A percentile compares a stretch with the other conserved stretches of the same genome.
These are phyloP conservation scores for Drosophila pseudotakahashii DNA, from an alignment of 2,888 invertebrate species.

Conservation along the genomic window DNA sequence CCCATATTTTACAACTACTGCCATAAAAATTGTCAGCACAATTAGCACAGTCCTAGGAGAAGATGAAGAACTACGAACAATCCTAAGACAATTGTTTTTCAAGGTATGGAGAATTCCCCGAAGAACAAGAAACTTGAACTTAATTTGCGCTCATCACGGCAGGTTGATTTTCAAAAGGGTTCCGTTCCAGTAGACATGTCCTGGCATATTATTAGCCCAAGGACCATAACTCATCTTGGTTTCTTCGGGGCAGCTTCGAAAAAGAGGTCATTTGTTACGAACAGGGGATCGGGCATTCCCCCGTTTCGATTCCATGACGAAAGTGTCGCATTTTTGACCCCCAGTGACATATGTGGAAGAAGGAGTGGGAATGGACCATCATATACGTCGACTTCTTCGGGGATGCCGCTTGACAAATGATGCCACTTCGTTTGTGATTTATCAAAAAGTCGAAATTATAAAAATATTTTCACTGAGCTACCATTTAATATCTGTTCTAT, in stretches of 20 bases:
- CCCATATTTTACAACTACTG: conserved; percentile 62
- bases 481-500: conserved; percentile 33
- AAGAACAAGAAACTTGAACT: conserved; percentile 21
- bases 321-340: conserved; percentile 67
- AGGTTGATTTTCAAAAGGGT: conserved; percentile 48
- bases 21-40: conserved; percentile 76
- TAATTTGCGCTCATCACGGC: conserved; percentile 38
- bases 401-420: conserved; percentile 72
- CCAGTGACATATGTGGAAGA: conserved; percentile 54
- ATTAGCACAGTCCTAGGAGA: conserved; percentile 55
- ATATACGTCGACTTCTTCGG: conserved; percentile 30
- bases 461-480: conserved; percentile 39
- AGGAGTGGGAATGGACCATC: neutral
- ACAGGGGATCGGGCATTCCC: conserved; percentile 21
- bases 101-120: conserved; percentile 4
- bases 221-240: conserved; percentile 64
- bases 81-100: conserved; percentile 31
- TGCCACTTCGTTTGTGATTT: conserved; percentile 65
- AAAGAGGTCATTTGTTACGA: conserved; percentile 70
- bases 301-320: conserved; percentile 59
- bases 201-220: conserved; percentile 61
- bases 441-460: conserved; percentile 64
- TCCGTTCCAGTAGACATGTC: conserved; percentile 57
- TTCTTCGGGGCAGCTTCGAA: conserved; percentile 34
- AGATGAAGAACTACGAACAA: conserved; percentile 11